Evolutionary conservation across 2,113 vertebrate species (phyloP).

Genomic region (Podarcis cretensis): DNA sequence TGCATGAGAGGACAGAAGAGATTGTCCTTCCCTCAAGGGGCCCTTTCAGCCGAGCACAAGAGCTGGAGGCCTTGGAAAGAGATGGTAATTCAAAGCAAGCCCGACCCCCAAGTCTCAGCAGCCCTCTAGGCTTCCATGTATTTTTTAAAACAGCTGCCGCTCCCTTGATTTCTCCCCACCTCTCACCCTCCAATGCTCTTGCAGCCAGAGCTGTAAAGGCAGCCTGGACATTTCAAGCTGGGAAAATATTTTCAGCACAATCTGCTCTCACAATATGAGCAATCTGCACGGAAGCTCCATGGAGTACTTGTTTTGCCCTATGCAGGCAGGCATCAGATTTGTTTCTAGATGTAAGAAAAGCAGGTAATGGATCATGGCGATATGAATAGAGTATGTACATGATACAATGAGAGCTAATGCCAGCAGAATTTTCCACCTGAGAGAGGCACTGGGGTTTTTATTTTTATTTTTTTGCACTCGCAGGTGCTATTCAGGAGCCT

Average conservation of each 20-base stretch:
- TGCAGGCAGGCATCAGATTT: neutral
- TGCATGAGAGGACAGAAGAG: conserved; percentile 56
- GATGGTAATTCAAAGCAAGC: conserved; percentile 55
- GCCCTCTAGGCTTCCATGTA: neutral
- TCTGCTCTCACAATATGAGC: neutral
- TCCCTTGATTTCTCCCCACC: neutral
- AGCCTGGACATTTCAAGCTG: neutral
- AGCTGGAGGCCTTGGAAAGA: conserved; percentile 46
- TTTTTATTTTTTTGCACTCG: neutral
- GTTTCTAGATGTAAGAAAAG: neutral
- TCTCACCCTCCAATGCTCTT: neutral
- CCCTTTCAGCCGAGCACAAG: conserved; percentile 21
- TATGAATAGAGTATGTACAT: neutral
- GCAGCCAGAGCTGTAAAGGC: neutral
- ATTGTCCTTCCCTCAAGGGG: conserved; percentile 38
- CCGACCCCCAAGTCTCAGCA: neutral
- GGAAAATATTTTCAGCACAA: neutral
- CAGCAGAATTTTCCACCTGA: neutral
- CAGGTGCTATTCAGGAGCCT: neutral
- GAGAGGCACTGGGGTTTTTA: neutral
- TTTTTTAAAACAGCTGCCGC: neutral
- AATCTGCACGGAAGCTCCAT: neutral
- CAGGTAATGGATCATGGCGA: neutral
- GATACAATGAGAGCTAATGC: neutral
- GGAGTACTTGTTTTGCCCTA: neutral